Conservation (phyloP, 2,888 invertebrate genomes). For the Sinhomidia bicolor region DNA sequence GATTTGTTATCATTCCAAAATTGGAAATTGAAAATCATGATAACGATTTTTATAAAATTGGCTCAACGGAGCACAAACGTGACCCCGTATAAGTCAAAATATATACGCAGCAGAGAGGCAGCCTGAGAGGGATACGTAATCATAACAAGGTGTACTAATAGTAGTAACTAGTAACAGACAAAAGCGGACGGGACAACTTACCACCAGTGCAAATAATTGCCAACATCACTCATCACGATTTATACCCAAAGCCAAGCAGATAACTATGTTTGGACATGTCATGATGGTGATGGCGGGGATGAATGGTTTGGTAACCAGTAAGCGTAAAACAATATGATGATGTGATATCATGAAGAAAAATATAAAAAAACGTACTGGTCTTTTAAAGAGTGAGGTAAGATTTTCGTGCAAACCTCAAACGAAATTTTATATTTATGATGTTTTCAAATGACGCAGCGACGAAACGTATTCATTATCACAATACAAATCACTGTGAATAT, state of each 20-base stretch:
- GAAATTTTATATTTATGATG: neutral
- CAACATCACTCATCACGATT: conserved; percentile 40
- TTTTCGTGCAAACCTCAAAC: neutral
- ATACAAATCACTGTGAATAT: neutral
- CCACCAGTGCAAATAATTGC: neutral
- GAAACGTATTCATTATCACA: neutral
- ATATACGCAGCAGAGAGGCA: neutral
- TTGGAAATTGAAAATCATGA: conserved; percentile 60
- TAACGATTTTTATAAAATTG: conserved; percentile 50
- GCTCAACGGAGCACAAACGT: conserved; percentile 38
- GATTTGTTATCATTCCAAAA: conserved; percentile 67
- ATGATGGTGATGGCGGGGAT: neutral
- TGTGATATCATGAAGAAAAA: neutral
- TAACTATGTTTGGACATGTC: conserved; percentile 66
- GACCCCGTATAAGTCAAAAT: conserved; percentile 31
- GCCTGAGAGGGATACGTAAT: neutral
- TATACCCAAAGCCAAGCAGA: conserved; percentile 61
- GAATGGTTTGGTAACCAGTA: neutral
- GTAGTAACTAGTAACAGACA: no score
- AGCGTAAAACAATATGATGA: neutral
- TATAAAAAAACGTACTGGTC: no score
- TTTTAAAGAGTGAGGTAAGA: neutral
- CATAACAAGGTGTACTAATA: conserved; percentile 8
- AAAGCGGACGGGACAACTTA: neutral
- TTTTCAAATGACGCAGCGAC: conserved; percentile 1